These are phyloP conservation scores for Maniola hyperantus DNA, from an alignment of 2,888 invertebrate genomes.

Conservation along the genomic window DNA sequence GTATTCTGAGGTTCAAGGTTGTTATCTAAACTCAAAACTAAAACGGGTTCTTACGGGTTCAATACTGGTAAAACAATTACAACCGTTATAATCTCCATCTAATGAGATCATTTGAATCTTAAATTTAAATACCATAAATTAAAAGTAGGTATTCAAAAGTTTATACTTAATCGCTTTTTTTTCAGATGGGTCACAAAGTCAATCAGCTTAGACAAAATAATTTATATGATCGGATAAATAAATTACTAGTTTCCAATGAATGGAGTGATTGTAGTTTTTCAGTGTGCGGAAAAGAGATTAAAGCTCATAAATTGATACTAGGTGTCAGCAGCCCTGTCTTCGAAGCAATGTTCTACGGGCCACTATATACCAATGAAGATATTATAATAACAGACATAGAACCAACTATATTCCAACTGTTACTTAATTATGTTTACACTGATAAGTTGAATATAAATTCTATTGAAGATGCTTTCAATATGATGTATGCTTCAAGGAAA, in stretches of 20 bases:
- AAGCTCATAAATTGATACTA: conserved; percentile 84
- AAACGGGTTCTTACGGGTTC: conserved; percentile 39
- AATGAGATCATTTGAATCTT: conserved; percentile 1
- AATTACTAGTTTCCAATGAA: conserved; percentile 73
- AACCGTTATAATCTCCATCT: conserved; percentile 42
- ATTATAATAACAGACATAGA: conserved; percentile 83
- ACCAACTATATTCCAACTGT: conserved; percentile 82
- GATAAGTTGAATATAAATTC: conserved; percentile 80
- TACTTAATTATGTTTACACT: conserved; percentile 85
- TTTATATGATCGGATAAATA: conserved; percentile 74
- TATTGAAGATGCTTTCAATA: conserved; percentile 83
- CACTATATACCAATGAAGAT: conserved; percentile 74
- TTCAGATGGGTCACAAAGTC: conserved; percentile 70
- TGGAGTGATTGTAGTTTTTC: conserved; percentile 84
- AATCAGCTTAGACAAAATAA: conserved; percentile 58
- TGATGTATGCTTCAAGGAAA: conserved; percentile 85
- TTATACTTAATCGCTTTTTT: conserved; percentile 34
- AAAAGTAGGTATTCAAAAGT: too few relatives aligned
- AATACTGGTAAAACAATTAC: neutral
- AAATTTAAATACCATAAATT: neutral
- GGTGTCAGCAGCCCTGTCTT: conserved; percentile 87
- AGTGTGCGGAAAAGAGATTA: conserved; percentile 75
- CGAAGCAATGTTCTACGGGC: conserved; percentile 86
- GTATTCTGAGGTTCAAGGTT: conserved; percentile 66
- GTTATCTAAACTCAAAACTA: conserved; percentile 32